Evolutionary conservation across 1,140 invertebrate genomes (phyloP), one percentile per base, ranked within the genome.

Genomic region (Spodoptera frugiperda): DNA sequence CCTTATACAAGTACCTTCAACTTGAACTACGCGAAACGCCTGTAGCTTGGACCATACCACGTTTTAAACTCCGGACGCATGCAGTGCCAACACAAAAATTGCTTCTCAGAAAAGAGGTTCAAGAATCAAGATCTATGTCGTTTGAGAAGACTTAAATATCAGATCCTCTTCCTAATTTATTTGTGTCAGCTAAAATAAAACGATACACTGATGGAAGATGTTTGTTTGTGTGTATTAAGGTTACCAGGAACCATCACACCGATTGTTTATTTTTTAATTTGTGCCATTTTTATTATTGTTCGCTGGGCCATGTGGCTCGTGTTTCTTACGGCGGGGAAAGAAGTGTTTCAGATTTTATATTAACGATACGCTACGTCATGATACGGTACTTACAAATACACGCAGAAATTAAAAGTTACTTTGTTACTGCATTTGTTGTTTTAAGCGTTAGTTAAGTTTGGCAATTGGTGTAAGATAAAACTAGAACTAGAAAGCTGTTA

Each of bases 51-150:
- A 81, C 89, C 89, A 93, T 51, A 79, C 82, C 25, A 65, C 57
- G 65, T 83, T 86, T 88, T 82, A 82, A 82, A 88, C 83, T 89
- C 81, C 88, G 85, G 87, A 89, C 87, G 81, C 85, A 76, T 83
- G 78, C 84, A 84, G 79, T 92, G 91, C 91, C 91, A 92, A 87
- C 77, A 89, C 80, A 89, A 89, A 89, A 91, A 89, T 86, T 78
- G 81, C 78, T 90, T 90, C 88, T 88, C 70, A 89, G 90, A 93
- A 92, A 83, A 90, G 85, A 90, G 89, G 89, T 89, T 93, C 90
- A 93, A 82, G 85, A 87, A 84, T 87, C 85, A 87, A 92, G 89
- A 91, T 89, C 85, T 88, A 91, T 87, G 85, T 88, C 86, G 77
- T 75, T 76, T 84, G 82, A 82, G 33, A 79, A 80, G 77, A 70